A percentile compares a stretch with the other conserved stretches of the same genome.
Evolutionary conservation across 2,888 invertebrate genomes (phyloP).

Genomic region (Chrysina gloriosa): DNA sequence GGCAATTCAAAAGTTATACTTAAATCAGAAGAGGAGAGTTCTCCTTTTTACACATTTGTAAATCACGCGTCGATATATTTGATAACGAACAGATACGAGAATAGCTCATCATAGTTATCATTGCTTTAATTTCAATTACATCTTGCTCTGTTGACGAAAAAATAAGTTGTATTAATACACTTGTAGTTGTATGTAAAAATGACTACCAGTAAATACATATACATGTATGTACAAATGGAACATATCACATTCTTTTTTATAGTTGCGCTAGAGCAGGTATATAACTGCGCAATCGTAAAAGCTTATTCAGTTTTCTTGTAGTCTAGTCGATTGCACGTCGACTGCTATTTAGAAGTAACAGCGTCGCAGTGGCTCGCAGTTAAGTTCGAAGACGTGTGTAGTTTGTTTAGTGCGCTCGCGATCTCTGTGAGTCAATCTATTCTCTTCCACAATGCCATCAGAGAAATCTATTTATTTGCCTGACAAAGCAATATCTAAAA

Average conservation of each 20-base stretch:
- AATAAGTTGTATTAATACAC: too few species aligned
- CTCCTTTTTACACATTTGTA: too few species aligned
- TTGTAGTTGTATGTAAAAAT: too few species aligned
- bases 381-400: constrained; percentile 9
- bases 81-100: too few species aligned
- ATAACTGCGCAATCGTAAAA: constrained; percentile 41
- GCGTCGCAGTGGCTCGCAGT: not conserved
- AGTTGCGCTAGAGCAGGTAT: constrained; percentile 28
- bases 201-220: too few species aligned
- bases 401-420: constrained; percentile 10
- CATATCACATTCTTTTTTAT: constrained; percentile 3
- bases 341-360: not conserved
- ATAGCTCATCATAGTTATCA: too few species aligned
- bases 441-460: constrained; percentile 65
- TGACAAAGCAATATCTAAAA: constrained; percentile 68
- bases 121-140: too few species aligned
- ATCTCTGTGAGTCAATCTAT: constrained; percentile 23
- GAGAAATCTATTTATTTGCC: constrained; percentile 72
- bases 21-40: too few species aligned
- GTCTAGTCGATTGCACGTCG: too few species aligned
- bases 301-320: constrained; percentile 24
- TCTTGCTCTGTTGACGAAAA: too few species aligned
- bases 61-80: too few species aligned
- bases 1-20: too few species aligned
- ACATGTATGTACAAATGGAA: not conserved